Evolutionary conservation across 2,888 invertebrate genomes (phyloP).

Genomic region (Eupelmus urozonus): DNA sequence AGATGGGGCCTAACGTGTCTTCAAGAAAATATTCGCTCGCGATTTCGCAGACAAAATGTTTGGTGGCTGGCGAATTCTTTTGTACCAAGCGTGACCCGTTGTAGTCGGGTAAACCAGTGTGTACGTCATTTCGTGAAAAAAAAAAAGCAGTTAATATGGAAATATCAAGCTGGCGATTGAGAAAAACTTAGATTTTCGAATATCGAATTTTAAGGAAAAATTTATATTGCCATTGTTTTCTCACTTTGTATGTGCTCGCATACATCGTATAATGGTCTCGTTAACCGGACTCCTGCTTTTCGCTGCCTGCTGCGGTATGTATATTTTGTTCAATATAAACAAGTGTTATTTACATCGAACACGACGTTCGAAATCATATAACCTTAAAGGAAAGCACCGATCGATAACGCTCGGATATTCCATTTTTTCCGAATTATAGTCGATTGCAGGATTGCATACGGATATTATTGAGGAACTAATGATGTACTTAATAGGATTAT

Average conservation of each 20-base stretch:
- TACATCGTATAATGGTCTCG: constrained; percentile 69
- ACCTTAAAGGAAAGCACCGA: constrained; percentile 42
- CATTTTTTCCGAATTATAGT: background rate
- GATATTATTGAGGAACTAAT: too few species aligned
- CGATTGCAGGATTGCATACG: too few species aligned
- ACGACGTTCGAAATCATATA: constrained; percentile 29
- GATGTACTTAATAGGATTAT: too few species aligned
- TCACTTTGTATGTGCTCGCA: constrained; percentile 17
- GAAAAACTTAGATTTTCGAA: constrained; percentile 31
- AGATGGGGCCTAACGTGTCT: constrained; percentile 31
- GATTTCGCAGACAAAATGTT: constrained; percentile 40
- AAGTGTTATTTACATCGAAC: constrained; percentile 36
- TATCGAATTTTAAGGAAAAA: constrained; percentile 26
- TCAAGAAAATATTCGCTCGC: background rate
- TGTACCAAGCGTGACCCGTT: background rate
- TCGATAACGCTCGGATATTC: constrained; percentile 46
- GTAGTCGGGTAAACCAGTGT: constrained; percentile 1
- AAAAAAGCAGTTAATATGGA: constrained; percentile 47
- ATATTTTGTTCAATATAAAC: constrained; percentile 29
- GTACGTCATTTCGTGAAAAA: too few species aligned
- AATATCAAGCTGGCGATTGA: constrained; percentile 28
- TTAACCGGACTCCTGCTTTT: constrained; percentile 68
- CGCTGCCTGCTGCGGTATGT: constrained; percentile 71
- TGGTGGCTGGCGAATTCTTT: background rate
- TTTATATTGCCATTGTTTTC: constrained; percentile 19